phyloP scores from a whole-genome alignment of 2,113 vertebrate genomes.

The Fulica atra region DNA sequence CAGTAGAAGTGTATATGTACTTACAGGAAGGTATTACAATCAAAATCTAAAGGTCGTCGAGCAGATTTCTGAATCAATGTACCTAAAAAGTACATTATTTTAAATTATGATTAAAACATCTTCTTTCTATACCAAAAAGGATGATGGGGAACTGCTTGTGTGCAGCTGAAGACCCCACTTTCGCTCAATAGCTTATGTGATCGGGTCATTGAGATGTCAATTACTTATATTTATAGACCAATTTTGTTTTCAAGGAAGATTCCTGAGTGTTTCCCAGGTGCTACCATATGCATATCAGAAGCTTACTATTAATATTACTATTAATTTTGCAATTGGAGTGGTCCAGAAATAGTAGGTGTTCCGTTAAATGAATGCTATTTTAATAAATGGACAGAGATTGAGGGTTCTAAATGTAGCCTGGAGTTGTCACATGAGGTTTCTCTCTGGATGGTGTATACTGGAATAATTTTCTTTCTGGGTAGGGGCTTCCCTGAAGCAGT shows the following conservation, averaged over 20 bases:
- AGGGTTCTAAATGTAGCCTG: not conserved
- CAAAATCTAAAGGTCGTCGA: not conserved
- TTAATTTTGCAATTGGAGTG: not conserved
- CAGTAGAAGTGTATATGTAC: not conserved
- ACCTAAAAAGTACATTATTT: not conserved
- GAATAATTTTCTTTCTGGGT: not conserved
- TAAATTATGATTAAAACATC: not conserved
- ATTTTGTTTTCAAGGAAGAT: conserved; percentile 12
- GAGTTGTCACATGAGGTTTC: not conserved
- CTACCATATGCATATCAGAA: not conserved
- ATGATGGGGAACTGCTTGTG: not conserved
- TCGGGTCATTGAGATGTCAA: conserved; percentile 8
- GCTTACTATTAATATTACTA: not conserved
- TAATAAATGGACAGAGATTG: not conserved
- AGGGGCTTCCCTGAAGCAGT: not conserved
- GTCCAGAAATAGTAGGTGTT: not conserved
- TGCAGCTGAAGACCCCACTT: not conserved
- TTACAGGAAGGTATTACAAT: not conserved
- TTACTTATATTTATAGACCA: not conserved
- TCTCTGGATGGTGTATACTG: fast-evolving
- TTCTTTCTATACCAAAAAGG: not conserved
- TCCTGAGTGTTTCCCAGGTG: not conserved
- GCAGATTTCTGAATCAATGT: not conserved
- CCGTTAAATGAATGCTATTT: not conserved
- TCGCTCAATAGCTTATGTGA: not conserved